Evolutionary conservation across 2,888 invertebrate genomes (phyloP).

Genomic region (Caenorhabditis becei): DNA sequence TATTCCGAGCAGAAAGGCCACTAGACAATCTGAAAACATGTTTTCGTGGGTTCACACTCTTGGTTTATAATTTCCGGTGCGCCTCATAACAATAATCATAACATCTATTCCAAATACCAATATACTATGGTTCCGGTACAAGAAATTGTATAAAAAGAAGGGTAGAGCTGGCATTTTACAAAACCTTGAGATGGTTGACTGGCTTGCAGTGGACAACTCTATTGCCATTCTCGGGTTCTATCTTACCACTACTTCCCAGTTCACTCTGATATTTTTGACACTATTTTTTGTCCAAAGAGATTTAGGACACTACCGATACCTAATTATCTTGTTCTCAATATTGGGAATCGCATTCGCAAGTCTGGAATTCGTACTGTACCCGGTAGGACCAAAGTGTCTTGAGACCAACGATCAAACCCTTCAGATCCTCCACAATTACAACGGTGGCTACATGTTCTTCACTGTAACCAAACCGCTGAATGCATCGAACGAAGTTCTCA

Average conservation of each 20-base stretch:
- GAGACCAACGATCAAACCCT: background rate
- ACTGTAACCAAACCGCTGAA: background rate
- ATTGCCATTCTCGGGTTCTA: conserved; percentile 27
- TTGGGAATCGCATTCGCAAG: conserved; percentile 33
- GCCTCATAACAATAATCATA: background rate
- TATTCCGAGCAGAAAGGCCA: too few relatives aligned
- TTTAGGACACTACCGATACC: conserved; percentile 44
- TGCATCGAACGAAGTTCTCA: background rate
- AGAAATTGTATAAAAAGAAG: too few relatives aligned
- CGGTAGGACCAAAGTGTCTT: conserved; percentile 10
- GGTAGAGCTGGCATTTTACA: conserved; percentile 1
- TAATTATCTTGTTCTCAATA: conserved; percentile 34
- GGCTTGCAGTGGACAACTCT: conserved; percentile 19
- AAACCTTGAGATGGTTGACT: conserved; percentile 5
- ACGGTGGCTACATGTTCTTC: conserved; percentile 25
- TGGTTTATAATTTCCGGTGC: background rate
- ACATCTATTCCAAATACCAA: background rate
- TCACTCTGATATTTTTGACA: conserved; percentile 24
- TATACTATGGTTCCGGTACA: background rate
- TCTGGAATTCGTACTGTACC: conserved; percentile 34
- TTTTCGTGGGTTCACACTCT: conserved; percentile 2
- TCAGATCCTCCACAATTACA: conserved; percentile 23
- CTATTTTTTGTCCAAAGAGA: conserved; percentile 23
- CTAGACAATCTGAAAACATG: too few relatives aligned
- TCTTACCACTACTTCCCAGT: conserved; percentile 8